Evolutionary conservation across 2,888 invertebrate species (phyloP), one percentile per base, ranked within the genome.

Genomic region (Rambutsinella grinnellia): DNA sequence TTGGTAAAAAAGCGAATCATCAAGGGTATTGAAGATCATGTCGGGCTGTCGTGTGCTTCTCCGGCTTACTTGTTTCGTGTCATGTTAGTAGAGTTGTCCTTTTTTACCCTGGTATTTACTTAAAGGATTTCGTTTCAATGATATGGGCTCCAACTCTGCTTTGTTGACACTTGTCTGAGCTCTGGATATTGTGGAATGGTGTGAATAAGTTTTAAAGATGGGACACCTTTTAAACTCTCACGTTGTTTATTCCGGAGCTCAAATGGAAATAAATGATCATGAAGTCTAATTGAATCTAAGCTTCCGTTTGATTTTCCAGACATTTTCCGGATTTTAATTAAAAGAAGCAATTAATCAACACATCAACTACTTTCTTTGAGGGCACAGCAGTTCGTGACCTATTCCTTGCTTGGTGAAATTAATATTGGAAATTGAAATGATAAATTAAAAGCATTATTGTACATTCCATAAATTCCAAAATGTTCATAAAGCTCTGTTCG

Each of bases 21-120:
- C 58, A 58, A 58, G 47, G 56, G 44, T 56, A 46, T 36, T 17
- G n/a, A 56, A 65, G 72, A 72, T 72, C 72, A 66, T 72, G 60
- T 66, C 72, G 66, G 60, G 66, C 72, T 62, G 72, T 72, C 72
- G 72, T 72, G 72, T 72, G 72, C 72, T 66, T 53, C 49, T n/a
- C 21, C 1, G 23, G 36, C 10, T 24, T 61, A 46, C 10, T 26
- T 61, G 24, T 47, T 61, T 47, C 17, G 24, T 24, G 44, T 21
- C 23, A 21, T 23, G 15, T 19, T 23, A 46, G 47, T 46, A 46
- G 10, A 46, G 23, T 23, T 61, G 61, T 61, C 61, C 61, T 47
- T 61, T 61, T 51, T 58, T 36, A 36, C 19, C 56, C 58, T 53
- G 13, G 10, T 72, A 60, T 72, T 72, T 72, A 36, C 72, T 44